Evolutionary conservation across 1,140 invertebrate species (phyloP).

Genomic region (Apocrypta bakeri): DNA sequence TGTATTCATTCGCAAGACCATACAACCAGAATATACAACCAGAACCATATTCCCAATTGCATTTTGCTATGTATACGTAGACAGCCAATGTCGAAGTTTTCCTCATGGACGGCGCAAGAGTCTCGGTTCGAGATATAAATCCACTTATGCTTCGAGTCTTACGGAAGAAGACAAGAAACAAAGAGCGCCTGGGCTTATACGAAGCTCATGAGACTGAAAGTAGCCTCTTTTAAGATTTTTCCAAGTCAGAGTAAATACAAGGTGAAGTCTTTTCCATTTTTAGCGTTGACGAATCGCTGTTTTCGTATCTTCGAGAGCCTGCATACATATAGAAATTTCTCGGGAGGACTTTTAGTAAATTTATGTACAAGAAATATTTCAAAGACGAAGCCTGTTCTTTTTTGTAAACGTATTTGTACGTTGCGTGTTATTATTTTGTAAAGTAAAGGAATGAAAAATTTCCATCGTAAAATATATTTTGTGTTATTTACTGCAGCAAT

Average conservation of each 20-base stretch:
- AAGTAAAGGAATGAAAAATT: neutral
- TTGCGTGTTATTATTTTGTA: neutral
- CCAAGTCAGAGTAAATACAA: neutral
- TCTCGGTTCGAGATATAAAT: slow-evolving; percentile 15
- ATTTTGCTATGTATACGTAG: too few species aligned
- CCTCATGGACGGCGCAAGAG: neutral
- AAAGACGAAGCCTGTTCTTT: neutral
- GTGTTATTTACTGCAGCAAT: too few species aligned
- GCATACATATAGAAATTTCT: neutral
- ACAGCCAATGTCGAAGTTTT: neutral
- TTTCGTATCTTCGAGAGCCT: neutral
- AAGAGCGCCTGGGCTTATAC: neutral
- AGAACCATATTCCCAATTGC: neutral
- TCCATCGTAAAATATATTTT: too few species aligned
- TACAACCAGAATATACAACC: neutral
- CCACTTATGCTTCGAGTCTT: slow-evolving; percentile 19
- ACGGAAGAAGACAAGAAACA: neutral
- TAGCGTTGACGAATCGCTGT: neutral
- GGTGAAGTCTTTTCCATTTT: neutral
- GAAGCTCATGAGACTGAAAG: neutral
- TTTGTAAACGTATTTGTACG: neutral
- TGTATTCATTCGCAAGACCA: too few species aligned
- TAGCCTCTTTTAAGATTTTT: neutral
- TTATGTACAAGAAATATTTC: neutral
- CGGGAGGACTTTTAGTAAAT: neutral